Base-by-base conservation (phyloP, 2,888 invertebrate genomes). In the Polia nebulosa region DNA sequence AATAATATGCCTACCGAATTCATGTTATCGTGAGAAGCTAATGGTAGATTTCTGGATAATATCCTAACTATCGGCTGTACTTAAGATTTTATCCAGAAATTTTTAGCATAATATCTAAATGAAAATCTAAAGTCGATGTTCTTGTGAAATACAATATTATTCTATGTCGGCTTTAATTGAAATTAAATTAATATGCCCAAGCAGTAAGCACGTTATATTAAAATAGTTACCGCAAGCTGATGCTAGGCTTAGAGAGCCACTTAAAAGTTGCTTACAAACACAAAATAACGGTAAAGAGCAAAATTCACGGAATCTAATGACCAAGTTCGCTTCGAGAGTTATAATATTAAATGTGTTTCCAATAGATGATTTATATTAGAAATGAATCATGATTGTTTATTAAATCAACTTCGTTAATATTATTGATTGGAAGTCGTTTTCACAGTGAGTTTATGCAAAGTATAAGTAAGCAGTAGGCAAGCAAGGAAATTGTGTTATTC, bases 401-500 rank as follows among this genome's bases (percentile, higher is more conserved):
- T 68, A 57, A 75, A 76, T 68, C 39, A 51, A 53, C 41, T 66
- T 32, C 47, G 27, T 65, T 68, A 60, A 0, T 39, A 20, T 61
- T 51, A 62, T 57, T 72, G 49, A 71, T 69, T 53, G 53, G 60
- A 39, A 7, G 29, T 25, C 62, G 39, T 71, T 68, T 59, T 49
- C 29, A 49, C 25, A 47, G 22, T 41, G 47, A 62, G 29, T 62
- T 62, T 68, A 72, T 65, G 71, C 69, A 60, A 80, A 71, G 11
- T 64, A 62, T 53, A 66, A 53, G 55, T 58, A 63, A 51, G 36
- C 52, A 34, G 69, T 71, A 68, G 64, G 59, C 47, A 66, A 75
- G 59, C 57, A 61, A 80, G 74, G 78, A 82, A 79, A 82, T 81
- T 73, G 67, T 77, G 71, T 64, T 83, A 74, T 77, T 81, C 78